Conservation (phyloP, 2,888 invertebrate genomes). For the Scaeva pyrastri region DNA sequence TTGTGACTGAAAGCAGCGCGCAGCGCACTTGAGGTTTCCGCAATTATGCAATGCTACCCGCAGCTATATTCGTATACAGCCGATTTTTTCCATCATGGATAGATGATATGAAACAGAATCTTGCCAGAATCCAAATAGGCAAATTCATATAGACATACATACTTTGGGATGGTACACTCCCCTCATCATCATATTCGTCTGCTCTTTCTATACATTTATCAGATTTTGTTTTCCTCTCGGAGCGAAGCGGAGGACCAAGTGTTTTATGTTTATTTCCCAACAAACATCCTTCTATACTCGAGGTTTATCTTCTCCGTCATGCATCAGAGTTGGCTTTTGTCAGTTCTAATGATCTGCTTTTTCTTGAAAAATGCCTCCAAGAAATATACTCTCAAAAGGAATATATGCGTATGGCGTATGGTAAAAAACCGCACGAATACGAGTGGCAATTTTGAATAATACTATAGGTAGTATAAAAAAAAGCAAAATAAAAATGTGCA, state of each 20-base stretch:
- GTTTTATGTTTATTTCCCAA: slow-evolving; percentile 51
- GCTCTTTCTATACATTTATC: slow-evolving; percentile 22
- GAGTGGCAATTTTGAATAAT: slow-evolving; percentile 18
- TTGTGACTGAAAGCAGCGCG: slow-evolving; percentile 34
- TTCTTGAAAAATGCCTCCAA: slow-evolving; percentile 52
- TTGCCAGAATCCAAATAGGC: slow-evolving; percentile 61
- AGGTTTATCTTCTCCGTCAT: slow-evolving; percentile 26
- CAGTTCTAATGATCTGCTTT: slow-evolving; percentile 65
- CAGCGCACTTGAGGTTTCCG: slow-evolving; percentile 71
- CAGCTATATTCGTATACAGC: slow-evolving; percentile 48
- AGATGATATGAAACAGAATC: slow-evolving; percentile 36
- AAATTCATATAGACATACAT: neutral
- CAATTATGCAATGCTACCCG: slow-evolving; percentile 70
- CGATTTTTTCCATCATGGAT: slow-evolving; percentile 48
- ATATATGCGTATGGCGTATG: slow-evolving; percentile 5
- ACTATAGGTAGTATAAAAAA: neutral
- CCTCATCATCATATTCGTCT: neutral
- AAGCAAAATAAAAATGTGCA: slow-evolving; percentile 15
- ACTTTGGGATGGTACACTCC: neutral
- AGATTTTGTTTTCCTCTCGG: slow-evolving; percentile 11
- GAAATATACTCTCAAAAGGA: slow-evolving; percentile 36
- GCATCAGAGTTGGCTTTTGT: slow-evolving; percentile 59
- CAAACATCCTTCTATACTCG: slow-evolving; percentile 36
- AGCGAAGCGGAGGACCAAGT: neutral
- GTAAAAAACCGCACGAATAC: slow-evolving; percentile 24